Evolutionary conservation across 2,113 vertebrate genomes (phyloP).

Genomic region (Plecotus auritus): DNA sequence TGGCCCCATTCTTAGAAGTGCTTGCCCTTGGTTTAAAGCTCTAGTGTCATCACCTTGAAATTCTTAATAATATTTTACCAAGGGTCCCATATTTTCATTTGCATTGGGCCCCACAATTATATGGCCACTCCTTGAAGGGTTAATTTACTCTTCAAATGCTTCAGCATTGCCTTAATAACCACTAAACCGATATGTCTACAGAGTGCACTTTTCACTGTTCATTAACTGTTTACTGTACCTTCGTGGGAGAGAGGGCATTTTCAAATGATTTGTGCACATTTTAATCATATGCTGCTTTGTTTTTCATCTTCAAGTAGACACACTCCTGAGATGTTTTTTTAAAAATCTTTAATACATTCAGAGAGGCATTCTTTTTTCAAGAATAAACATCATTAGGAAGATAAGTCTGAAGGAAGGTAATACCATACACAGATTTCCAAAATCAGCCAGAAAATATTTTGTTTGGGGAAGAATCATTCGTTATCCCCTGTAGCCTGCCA

Average conservation of each 20-base stretch:
- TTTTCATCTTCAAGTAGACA: background rate
- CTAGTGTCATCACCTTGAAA: background rate
- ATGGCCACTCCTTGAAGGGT: background rate
- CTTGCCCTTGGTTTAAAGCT: background rate
- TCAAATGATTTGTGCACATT: background rate
- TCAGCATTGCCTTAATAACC: background rate
- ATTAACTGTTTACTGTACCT: background rate
- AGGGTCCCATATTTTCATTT: background rate
- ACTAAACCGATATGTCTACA: background rate
- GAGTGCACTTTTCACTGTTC: background rate
- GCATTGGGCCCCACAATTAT: background rate
- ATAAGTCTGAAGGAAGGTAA: background rate
- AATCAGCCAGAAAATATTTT: background rate
- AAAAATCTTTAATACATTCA: background rate
- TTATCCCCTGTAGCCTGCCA: background rate
- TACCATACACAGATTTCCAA: background rate
- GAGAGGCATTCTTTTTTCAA: background rate
- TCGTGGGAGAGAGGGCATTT: background rate
- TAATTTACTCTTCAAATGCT: background rate
- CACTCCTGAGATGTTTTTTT: background rate
- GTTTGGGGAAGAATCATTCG: background rate
- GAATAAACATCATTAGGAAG: background rate
- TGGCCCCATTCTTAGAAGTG: background rate
- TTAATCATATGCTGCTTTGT: background rate
- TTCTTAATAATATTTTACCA: background rate